Evolutionary conservation across 2,797 vertebrate species (phyloP).

Genomic region (Lacerta agilis): DNA sequence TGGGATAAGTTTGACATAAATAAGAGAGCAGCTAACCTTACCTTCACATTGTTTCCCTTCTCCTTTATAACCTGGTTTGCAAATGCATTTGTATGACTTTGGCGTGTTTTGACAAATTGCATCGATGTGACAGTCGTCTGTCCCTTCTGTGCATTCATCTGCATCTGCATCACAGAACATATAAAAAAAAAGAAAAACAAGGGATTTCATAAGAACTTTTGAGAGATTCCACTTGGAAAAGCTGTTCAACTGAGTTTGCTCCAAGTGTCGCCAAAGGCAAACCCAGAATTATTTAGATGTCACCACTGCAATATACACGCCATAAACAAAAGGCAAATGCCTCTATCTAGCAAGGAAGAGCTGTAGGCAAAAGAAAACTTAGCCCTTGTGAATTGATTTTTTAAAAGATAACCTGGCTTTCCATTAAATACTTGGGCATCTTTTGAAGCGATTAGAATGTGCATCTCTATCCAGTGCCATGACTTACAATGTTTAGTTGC

Average conservation of each 20-base stretch:
- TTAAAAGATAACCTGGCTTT: not conserved
- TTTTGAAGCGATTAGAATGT: not conserved
- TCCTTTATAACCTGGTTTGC: constrained; percentile 95
- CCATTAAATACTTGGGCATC: not conserved
- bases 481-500: not conserved
- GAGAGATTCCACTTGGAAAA: not conserved
- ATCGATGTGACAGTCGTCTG: constrained; percentile 96
- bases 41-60: constrained; percentile 94
- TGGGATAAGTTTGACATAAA: not conserved
- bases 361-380: not conserved
- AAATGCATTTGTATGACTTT: constrained; percentile 95
- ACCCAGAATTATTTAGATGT: not conserved
- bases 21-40: constrained; percentile 69
- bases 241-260: not conserved
- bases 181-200: constrained; percentile 30
- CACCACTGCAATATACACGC: not conserved
- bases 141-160: constrained; percentile 91
- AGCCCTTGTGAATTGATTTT: too few relatives aligned
- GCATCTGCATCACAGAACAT: constrained; percentile 79
- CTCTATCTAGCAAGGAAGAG: not conserved
- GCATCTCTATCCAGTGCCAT: too few relatives aligned
- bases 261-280: not conserved
- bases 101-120: constrained; percentile 96
- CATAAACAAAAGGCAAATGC: not conserved
- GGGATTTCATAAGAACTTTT: not conserved